A percentile compares a stretch with the other conserved stretches of the same genome.
Conservation (phyloP, 2,797 vertebrate species). For the Microctenopoma lineatum region DNA sequence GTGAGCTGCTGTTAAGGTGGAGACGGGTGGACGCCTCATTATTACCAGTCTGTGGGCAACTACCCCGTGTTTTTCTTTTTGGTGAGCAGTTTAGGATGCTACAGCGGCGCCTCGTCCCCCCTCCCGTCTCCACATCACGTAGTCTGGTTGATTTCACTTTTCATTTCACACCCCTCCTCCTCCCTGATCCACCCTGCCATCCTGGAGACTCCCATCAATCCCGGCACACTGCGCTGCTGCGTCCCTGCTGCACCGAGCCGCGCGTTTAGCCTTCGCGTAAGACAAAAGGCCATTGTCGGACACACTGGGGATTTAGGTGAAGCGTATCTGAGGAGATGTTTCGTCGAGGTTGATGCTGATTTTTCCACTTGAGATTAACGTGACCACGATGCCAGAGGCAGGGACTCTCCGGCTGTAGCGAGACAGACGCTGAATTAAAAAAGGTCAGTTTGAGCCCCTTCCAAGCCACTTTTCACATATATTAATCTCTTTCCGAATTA, state of each 20-base stretch:
- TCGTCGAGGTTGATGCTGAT: slow-evolving; percentile 10
- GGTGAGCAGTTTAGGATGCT: slow-evolving; percentile 20
- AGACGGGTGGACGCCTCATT: not conserved
- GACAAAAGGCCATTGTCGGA: not conserved
- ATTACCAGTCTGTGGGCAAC: not conserved
- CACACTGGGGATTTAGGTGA: not conserved
- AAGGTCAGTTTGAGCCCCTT: slow-evolving; percentile 61
- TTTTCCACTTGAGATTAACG: slow-evolving; percentile 20
- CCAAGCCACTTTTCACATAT: fast-evolving
- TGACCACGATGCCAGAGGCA: slow-evolving; percentile 45
- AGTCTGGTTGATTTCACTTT: slow-evolving; percentile 70
- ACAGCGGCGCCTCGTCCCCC: not conserved
- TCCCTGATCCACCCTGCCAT: slow-evolving; percentile 41
- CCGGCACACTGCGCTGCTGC: slow-evolving; percentile 46
- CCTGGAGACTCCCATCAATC: slow-evolving; percentile 58
- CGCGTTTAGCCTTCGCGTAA: not conserved
- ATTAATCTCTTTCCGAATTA: not conserved
- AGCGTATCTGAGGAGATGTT: not conserved
- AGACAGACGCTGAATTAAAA: slow-evolving; percentile 41
- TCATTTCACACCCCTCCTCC: slow-evolving; percentile 47
- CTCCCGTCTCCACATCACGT: slow-evolving; percentile 34
- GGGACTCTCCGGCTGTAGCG: slow-evolving; percentile 38
- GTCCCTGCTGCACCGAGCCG: not conserved
- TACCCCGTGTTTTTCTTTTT: not conserved
- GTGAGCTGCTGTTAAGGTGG: not conserved